Evolutionary conservation across 2,797 vertebrate species (phyloP).

Genomic region (Pangasius krempfi): DNA sequence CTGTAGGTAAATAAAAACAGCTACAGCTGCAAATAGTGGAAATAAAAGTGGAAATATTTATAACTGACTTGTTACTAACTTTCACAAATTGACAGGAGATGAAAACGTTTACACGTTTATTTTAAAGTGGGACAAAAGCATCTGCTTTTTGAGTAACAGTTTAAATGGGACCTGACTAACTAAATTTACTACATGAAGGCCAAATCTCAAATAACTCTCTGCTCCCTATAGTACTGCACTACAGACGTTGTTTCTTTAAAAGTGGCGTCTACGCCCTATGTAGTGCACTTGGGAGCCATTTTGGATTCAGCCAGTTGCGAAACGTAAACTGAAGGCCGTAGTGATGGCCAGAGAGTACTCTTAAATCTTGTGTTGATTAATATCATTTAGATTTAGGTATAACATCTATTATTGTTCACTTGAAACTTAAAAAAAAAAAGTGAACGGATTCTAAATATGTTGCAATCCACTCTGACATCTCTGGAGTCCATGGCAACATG

Average conservation of each 20-base stretch:
- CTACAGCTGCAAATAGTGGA: not conserved
- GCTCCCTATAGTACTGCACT: not conserved
- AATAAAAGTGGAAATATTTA: not conserved
- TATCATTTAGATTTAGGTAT: not conserved
- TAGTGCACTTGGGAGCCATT: slow-evolving; percentile 13
- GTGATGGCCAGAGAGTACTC: not conserved
- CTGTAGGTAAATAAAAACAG: not conserved
- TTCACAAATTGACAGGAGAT: not conserved
- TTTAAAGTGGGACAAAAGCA: not conserved
- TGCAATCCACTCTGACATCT: not conserved
- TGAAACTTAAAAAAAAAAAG: not conserved
- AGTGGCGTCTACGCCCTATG: not conserved
- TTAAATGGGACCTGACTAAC: too few relatives aligned
- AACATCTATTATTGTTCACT: not conserved
- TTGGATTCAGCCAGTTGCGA: not conserved
- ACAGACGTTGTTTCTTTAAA: not conserved
- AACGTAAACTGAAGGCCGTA: not conserved
- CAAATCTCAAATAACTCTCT: not conserved
- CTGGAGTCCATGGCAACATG: not conserved
- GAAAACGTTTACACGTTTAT: not conserved
- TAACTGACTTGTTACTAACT: not conserved
- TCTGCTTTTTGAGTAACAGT: not conserved
- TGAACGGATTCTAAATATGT: not conserved
- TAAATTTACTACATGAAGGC: not conserved
- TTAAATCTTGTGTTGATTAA: not conserved